Evolutionary conservation across 2,797 vertebrate species (phyloP).

Genomic region (Microctenopoma stevenorrisi): DNA sequence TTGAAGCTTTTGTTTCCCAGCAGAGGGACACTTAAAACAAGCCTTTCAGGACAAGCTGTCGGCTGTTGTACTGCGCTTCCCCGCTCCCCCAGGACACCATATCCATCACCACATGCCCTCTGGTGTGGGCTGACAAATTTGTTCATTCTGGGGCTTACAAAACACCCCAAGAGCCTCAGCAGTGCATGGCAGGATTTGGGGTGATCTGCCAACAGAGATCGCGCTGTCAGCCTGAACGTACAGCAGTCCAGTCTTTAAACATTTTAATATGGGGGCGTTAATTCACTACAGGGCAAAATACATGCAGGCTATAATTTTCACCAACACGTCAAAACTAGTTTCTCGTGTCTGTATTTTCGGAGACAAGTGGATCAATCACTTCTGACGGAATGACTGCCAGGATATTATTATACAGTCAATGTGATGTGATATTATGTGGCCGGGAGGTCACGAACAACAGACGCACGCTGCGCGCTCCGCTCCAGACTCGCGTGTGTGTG

Average conservation of each 20-base stretch:
- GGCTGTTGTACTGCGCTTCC: conserved; percentile 75
- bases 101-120: conserved; percentile 86
- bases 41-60: conserved; percentile 81
- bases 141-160: conserved; percentile 81
- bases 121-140: conserved; percentile 84
- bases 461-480: conserved; percentile 1
- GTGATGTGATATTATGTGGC: conserved; percentile 62
- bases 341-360: conserved; percentile 18
- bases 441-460: conserved; percentile 54
- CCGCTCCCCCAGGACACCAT: conserved; percentile 76
- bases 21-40: conserved; percentile 81
- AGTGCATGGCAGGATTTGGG: conserved; percentile 65
- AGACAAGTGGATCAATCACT: conserved; percentile 50
- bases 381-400: conserved; percentile 59
- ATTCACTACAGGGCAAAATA: conserved; percentile 36
- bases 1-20: conserved; percentile 82
- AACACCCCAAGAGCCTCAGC: conserved; percentile 77
- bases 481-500: not conserved
- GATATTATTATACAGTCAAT: conserved; percentile 69
- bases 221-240: conserved; percentile 29
- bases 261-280: conserved; percentile 51
- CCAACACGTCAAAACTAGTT: conserved; percentile 40
- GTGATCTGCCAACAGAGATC: conserved; percentile 62
- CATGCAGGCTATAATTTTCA: conserved; percentile 43
- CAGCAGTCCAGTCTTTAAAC: conserved; percentile 31